These are phyloP conservation scores for Corythornis leucogaster DNA, from an alignment of 2,797 vertebrate species.

Conservation along the genomic window DNA sequence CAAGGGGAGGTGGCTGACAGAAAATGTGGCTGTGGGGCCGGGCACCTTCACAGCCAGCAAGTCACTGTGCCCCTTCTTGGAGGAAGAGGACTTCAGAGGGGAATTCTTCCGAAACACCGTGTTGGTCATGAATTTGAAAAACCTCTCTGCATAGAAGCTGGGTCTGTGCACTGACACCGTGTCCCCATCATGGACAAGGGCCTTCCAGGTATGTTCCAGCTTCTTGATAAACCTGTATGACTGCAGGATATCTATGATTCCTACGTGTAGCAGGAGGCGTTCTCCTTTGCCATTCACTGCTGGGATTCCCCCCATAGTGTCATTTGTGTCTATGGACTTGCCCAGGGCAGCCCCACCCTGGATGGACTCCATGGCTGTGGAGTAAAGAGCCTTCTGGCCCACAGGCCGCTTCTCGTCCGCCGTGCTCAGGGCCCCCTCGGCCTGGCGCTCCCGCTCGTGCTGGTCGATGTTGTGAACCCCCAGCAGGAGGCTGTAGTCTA, in stretches of 20 bases:
- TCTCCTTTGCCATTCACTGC: no score
- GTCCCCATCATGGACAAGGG: conserved; percentile 43
- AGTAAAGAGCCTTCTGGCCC: conserved; percentile 97
- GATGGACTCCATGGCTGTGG: conserved; percentile 99
- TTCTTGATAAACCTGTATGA: no score
- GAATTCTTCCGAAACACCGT: no score
- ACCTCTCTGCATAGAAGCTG: no score
- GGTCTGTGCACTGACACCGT: no score
- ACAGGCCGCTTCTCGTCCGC: conserved; percentile 92
- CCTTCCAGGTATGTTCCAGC: no score
- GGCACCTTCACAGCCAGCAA: conserved; percentile 85
- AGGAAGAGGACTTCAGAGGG: conserved; percentile 96
- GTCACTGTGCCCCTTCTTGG: conserved; percentile 92
- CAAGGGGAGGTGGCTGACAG: conserved; percentile 90
- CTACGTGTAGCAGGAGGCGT: no score
- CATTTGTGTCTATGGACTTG: conserved; percentile 92
- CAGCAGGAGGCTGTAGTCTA: conserved; percentile 98
- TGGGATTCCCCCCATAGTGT: conserved; percentile 74
- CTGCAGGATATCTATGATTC: no score
- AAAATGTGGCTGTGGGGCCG: conserved; percentile 91
- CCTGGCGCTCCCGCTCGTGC: conserved; percentile 90
- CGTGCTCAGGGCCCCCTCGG: conserved; percentile 87
- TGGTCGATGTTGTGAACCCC: conserved; percentile 98
- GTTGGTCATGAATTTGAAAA: no score
- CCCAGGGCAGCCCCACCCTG: conserved; percentile 93